phyloP scores from a whole-genome alignment of 2,797 vertebrate genomes.

The Falco cherrug region DNA sequence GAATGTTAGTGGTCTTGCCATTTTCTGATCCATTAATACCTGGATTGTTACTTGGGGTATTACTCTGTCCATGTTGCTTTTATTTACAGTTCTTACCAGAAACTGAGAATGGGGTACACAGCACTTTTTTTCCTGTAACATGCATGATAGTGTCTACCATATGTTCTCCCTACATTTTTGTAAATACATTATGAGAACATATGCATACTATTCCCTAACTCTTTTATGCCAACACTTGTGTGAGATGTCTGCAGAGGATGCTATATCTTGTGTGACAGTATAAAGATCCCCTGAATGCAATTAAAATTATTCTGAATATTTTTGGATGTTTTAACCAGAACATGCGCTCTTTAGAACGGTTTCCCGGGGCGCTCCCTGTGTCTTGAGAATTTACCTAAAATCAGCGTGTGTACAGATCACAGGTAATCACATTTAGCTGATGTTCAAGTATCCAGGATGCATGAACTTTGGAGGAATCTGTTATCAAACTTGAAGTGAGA shows the following conservation, averaged over 20 bases:
- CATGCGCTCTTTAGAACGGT: background rate
- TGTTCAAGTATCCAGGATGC: background rate
- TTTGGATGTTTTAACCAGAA: background rate
- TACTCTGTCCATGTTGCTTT: background rate
- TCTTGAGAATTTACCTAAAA: background rate
- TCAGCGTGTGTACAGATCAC: background rate
- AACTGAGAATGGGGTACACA: background rate
- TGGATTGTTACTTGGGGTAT: background rate
- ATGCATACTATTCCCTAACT: constrained; percentile 7
- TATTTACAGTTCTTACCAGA: background rate
- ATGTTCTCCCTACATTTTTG: constrained; percentile 35
- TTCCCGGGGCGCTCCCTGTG: background rate
- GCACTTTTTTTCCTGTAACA: background rate
- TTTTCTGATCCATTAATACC: background rate
- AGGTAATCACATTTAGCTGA: background rate
- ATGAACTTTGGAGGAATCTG: background rate
- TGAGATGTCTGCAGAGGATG: constrained; percentile 31
- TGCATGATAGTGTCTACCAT: constrained; percentile 19
- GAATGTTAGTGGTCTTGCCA: background rate
- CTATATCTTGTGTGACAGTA: background rate
- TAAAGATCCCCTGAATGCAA: background rate
- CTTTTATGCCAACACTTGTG: constrained; percentile 42
- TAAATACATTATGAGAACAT: constrained; percentile 38
- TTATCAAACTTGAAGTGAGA: background rate
- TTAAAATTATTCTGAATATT: background rate